Evolutionary conservation across 2,113 vertebrate species (phyloP).

Genomic region (Pluvialis apricaria): DNA sequence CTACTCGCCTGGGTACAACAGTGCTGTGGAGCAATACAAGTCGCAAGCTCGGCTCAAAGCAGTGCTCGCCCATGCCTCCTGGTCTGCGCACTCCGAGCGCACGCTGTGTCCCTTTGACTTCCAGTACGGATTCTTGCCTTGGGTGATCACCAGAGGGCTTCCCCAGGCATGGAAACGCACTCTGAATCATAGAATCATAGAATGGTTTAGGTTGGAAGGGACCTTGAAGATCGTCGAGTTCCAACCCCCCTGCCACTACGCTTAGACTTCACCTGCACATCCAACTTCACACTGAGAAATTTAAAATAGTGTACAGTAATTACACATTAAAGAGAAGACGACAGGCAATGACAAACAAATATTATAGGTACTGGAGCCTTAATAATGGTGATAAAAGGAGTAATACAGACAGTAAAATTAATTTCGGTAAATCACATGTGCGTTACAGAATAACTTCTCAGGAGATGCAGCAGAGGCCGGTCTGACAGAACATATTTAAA

Average conservation of each 20-base stretch:
- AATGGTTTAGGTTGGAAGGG: too few relatives aligned
- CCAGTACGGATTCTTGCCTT: not conserved
- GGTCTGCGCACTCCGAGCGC: rapidly evolving
- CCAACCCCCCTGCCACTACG: too few relatives aligned
- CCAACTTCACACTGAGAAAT: not conserved
- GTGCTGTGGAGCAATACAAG: too few relatives aligned
- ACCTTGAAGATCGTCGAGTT: too few relatives aligned
- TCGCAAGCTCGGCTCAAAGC: not conserved
- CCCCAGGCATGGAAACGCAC: not conserved
- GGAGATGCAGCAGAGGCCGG: not conserved
- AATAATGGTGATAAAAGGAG: not conserved
- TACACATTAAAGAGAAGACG: not conserved
- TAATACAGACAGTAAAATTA: not conserved
- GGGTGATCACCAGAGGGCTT: not conserved
- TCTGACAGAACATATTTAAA: not conserved
- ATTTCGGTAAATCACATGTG: not conserved
- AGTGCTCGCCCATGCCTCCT: rapidly evolving
- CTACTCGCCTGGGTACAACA: rapidly evolving
- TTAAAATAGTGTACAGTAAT: rapidly evolving
- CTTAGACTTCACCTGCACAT: not conserved
- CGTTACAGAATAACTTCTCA: not conserved
- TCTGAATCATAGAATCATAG: too few relatives aligned
- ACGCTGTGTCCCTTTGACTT: too few relatives aligned
- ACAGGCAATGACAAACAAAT: not conserved
- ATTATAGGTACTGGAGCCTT: not conserved